Evolutionary conservation across 2,797 vertebrate genomes (phyloP).

Genomic region (Crenuchus spilurus): DNA sequence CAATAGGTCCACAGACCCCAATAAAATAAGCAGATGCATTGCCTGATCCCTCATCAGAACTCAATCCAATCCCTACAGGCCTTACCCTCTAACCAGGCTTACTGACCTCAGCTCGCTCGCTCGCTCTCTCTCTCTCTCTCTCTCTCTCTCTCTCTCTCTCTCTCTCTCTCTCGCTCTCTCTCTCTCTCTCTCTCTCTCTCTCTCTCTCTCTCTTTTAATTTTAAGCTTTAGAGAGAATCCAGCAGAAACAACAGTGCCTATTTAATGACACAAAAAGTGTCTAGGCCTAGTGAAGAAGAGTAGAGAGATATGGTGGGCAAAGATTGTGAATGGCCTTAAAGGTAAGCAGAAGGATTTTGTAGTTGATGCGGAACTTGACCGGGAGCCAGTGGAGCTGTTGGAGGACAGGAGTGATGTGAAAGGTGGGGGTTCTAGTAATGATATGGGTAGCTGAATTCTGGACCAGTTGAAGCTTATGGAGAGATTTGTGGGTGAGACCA

Average conservation of each 20-base stretch:
- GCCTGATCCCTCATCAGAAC: constrained; percentile 41
- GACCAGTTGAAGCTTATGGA: too few relatives aligned
- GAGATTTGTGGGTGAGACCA: too few relatives aligned
- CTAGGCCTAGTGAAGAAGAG: constrained; percentile 41
- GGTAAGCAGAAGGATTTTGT: too few relatives aligned
- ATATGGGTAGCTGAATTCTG: too few relatives aligned
- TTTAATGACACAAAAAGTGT: constrained; percentile 44
- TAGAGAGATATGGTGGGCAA: too few relatives aligned
- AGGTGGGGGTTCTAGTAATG: too few relatives aligned
- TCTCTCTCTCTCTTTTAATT: constrained; percentile 65
- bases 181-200: constrained; percentile 63
- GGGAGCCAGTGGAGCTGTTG: too few relatives aligned
- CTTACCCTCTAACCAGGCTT: constrained; percentile 67
- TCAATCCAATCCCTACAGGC: constrained; percentile 75
- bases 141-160: constrained; percentile 63
- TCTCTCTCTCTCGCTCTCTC: constrained; percentile 63
- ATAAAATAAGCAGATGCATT: background rate
- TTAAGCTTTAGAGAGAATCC: constrained; percentile 58
- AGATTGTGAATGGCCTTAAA: too few relatives aligned
- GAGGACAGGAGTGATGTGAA: too few relatives aligned
- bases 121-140: constrained; percentile 62
- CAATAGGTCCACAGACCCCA: background rate
- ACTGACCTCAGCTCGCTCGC: constrained; percentile 58
- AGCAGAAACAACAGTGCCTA: constrained; percentile 55
- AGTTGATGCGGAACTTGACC: too few relatives aligned